Evolutionary conservation across 2,888 invertebrate species (phyloP), one percentile per base, ranked within the genome.

Genomic region (Epinotia demarniana): DNA sequence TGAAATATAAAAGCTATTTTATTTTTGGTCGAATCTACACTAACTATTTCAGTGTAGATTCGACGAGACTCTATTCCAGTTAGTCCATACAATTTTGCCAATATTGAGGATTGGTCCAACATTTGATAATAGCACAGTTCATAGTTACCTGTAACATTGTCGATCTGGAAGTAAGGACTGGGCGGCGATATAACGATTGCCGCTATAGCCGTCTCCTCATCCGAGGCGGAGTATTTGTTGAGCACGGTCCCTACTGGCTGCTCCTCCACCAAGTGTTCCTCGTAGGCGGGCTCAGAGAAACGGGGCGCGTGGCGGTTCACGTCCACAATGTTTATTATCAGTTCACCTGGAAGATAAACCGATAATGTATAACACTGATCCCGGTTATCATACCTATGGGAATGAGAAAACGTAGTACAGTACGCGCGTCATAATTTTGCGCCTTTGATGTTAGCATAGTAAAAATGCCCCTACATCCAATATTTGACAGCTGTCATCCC

Each of bases 181-280:
- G 95, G 95, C 0, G 96, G 97, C 61, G 95, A 92, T 63, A 97
- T 96, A 1, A 95, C 91, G 79, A 97, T 97, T 76, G 96, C 96
- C 0, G 97, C 96, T 79, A 98, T 97, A 68, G 97, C 97, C 0
- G 98, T 98, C 82, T 98, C 98, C 76, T 95, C 95, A 85, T 98
- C 98, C 0, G 95, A 96, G 0, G 98, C 98, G 16, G 95, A 95
- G 83, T 97, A 96, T 0, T 97, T 97, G 58, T 96, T 95, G 3
- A 98, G 95, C 11, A 97, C 94, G 0, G 97, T 96, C 11, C 97
- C 98, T 0, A 96, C 87, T 0, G 98, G 97, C 84, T 97, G 97
- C 84, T 98, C 98, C 87, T 98, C 98, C 71, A 96, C 95, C 81
- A 98, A 94, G 0, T 78, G 81, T 81, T 91, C 90, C 67, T 88